These are phyloP conservation scores for Acleris emargana DNA, from an alignment of 2,888 invertebrate genomes.

Conservation along the genomic window DNA sequence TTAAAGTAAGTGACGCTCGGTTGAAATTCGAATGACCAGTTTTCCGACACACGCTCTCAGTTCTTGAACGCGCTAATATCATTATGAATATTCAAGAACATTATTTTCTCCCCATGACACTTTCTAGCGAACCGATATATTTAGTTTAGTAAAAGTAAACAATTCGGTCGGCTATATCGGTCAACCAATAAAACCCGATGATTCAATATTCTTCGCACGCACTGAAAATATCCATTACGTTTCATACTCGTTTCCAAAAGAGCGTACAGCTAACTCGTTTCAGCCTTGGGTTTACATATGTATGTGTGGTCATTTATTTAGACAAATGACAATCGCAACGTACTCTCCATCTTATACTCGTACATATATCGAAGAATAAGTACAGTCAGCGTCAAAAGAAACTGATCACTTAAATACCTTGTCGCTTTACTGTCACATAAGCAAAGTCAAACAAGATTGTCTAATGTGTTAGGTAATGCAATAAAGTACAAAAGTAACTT, in stretches of 20 bases:
- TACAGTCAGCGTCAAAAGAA: too few relatives aligned
- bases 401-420: too few relatives aligned
- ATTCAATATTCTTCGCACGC: constrained; percentile 24
- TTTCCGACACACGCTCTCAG: not conserved
- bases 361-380: too few relatives aligned
- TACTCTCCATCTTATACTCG: too few relatives aligned
- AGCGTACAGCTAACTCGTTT: not conserved
- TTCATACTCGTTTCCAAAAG: constrained; percentile 1
- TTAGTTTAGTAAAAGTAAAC: constrained; percentile 28
- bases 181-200: constrained; percentile 27
- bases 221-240: constrained; percentile 27
- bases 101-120: constrained; percentile 13
- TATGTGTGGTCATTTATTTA: too few relatives aligned
- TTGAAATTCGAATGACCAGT: not conserved
- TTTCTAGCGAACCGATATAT: constrained; percentile 26
- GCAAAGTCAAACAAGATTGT: too few relatives aligned
- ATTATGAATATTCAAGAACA: constrained; percentile 13
- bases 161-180: constrained; percentile 31
- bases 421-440: too few relatives aligned
- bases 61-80: not conserved
- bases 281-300: too few relatives aligned
- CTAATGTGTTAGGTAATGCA: too few relatives aligned
- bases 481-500: too few relatives aligned
- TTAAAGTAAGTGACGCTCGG: not conserved
- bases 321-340: too few relatives aligned